Evolutionary conservation across 2,888 invertebrate species (phyloP).

Genomic region (Platycheirus albimanus): DNA sequence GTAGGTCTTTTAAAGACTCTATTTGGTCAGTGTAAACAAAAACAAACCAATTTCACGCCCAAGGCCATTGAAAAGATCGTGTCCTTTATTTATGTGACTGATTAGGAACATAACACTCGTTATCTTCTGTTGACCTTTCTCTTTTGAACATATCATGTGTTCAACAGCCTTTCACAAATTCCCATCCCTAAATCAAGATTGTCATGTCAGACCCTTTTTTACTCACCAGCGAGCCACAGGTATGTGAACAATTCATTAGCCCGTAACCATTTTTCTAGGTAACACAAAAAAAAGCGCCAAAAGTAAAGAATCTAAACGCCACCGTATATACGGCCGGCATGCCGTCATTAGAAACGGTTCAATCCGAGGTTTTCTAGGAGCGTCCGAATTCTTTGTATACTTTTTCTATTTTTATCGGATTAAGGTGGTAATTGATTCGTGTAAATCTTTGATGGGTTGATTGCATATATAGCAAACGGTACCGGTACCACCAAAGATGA

Average conservation of each 20-base stretch:
- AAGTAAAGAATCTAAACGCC: neutral
- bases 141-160: neutral
- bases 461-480: constrained; percentile 25
- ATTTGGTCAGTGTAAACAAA: too few species aligned
- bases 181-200: neutral
- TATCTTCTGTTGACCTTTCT: neutral
- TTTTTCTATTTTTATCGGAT: constrained; percentile 38
- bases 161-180: neutral
- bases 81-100: neutral
- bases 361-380: constrained; percentile 6
- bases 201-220: neutral
- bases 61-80: too few species aligned
- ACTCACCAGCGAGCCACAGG: neutral
- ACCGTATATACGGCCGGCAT: too few species aligned
- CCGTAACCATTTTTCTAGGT: too few species aligned
- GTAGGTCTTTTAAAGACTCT: too few species aligned
- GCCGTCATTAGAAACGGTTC: constrained; percentile 16
- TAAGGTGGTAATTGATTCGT: constrained; percentile 66
- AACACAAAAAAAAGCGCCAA: neutral
- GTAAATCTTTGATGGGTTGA: constrained; percentile 59
- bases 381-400: constrained; percentile 9
- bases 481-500: constrained; percentile 32
- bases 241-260: neutral
- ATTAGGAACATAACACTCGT: too few species aligned
- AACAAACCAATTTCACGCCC: too few species aligned